phyloP scores from a whole-genome alignment of 2,888 invertebrate species.

The Hymenopus coronatus region DNA sequence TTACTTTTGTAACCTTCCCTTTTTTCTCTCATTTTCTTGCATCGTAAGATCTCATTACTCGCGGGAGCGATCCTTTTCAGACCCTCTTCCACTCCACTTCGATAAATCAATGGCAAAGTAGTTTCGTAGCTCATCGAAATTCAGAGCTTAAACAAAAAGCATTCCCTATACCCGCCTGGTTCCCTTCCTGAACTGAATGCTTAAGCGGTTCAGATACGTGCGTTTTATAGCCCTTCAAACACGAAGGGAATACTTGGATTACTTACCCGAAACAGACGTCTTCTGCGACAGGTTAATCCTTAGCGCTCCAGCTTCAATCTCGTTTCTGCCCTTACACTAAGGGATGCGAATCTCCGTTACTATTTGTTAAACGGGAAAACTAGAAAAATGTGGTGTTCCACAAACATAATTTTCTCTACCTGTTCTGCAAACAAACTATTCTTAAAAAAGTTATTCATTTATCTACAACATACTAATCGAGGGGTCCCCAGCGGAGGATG shows the following conservation, averaged over 20 bases:
- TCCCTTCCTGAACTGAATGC: background rate
- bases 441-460: too few species aligned
- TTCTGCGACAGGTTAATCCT: background rate
- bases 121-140: background rate
- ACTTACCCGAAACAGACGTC: background rate
- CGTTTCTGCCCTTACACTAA: background rate
- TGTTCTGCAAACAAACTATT: too few species aligned
- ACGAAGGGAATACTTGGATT: background rate
- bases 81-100: background rate
- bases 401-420: too few species aligned
- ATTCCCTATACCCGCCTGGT: background rate
- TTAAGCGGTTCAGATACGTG: background rate
- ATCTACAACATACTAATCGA: too few species aligned
- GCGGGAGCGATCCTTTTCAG: background rate
- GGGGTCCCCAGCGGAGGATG: too few species aligned
- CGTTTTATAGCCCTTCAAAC: background rate
- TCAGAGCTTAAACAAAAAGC: background rate
- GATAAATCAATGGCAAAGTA: background rate
- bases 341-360: background rate
- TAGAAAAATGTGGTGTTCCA: too few species aligned
- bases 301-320: background rate
- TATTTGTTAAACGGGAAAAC: background rate
- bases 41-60: background rate
- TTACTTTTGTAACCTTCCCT: background rate
- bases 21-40: background rate